Percentiles rank a stretch among this genome's conserved stretches.
Evolutionary conservation across 2,888 invertebrate species (phyloP).

Genomic region (Enoplolaimus lenunculus): DNA sequence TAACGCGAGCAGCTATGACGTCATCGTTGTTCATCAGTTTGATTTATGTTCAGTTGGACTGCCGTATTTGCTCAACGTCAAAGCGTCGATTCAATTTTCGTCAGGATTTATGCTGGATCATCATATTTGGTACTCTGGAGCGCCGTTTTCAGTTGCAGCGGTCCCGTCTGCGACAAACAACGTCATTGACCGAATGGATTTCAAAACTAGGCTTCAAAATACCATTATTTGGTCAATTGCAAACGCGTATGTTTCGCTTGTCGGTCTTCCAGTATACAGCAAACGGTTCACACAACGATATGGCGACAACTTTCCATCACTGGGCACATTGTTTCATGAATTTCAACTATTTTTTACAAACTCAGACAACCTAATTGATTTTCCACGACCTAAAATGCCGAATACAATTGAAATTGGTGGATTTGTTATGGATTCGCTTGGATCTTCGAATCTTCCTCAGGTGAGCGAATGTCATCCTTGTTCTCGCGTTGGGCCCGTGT

Average conservation of each 20-base stretch:
- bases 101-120: conserved; percentile 20
- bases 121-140: conserved; percentile 18
- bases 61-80: conserved; percentile 13
- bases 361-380: conserved; percentile 43
- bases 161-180: conserved; percentile 6
- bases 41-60: conserved; percentile 19
- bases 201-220: conserved; percentile 12
- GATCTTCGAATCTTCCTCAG: no score
- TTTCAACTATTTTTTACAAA: conserved; percentile 39
- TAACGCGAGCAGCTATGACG: conserved; percentile 15
- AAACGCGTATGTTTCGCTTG: conserved; percentile 6
- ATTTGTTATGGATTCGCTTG: conserved; percentile 42
- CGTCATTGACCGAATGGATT: neutral
- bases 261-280: conserved; percentile 14
- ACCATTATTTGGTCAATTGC: neutral
- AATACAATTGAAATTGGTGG: conserved; percentile 44
- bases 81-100: conserved; percentile 17
- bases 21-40: conserved; percentile 19
- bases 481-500: no score
- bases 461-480: no score
- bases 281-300: neutral
- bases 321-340: conserved; percentile 27
- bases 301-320: conserved; percentile 16
- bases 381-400: conserved; percentile 39
- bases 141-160: conserved; percentile 10